Percentiles rank a stretch among this genome's conserved stretches.
Conservation (phyloP, 2,888 invertebrate genomes). For the Epirrhoe tristata region DNA sequence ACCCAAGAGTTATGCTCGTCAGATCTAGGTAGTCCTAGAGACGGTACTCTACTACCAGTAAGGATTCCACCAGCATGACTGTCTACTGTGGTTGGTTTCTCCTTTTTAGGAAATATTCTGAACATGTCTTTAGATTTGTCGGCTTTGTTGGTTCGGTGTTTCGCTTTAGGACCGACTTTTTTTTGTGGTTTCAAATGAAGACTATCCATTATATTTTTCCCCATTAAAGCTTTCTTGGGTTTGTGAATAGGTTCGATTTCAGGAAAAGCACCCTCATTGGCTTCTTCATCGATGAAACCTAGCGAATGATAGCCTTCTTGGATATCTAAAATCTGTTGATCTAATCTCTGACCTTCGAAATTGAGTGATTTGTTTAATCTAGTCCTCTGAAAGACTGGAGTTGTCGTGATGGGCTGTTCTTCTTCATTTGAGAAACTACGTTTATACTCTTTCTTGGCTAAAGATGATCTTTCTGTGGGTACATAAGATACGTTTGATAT, state of each 20-base stretch:
- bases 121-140: slow-evolving; percentile 73
- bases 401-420: slow-evolving; percentile 62
- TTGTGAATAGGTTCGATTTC: slow-evolving; percentile 68
- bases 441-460: slow-evolving; percentile 64
- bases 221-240: slow-evolving; percentile 74
- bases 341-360: slow-evolving; percentile 77
- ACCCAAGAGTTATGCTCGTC: slow-evolving; percentile 76
- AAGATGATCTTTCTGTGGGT: slow-evolving; percentile 69
- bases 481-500: slow-evolving; percentile 78
- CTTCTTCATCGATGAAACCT: slow-evolving; percentile 78
- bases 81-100: slow-evolving; percentile 66
- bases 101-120: slow-evolving; percentile 75
- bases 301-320: slow-evolving; percentile 80
- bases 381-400: slow-evolving; percentile 81
- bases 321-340: slow-evolving; percentile 81
- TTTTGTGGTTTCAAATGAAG: slow-evolving; percentile 78
- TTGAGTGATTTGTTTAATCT: slow-evolving; percentile 81
- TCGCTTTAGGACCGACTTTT: slow-evolving; percentile 77
- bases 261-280: slow-evolving; percentile 51
- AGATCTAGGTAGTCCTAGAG: slow-evolving; percentile 73
- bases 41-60: slow-evolving; percentile 75
- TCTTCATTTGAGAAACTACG: slow-evolving; percentile 77
- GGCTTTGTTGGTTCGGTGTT: slow-evolving; percentile 70
- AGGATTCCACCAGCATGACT: slow-evolving; percentile 71
- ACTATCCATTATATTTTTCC: slow-evolving; percentile 81